Evolutionary conservation across 2,888 invertebrate genomes (phyloP).

Genomic region (Abrostola triplasia): DNA sequence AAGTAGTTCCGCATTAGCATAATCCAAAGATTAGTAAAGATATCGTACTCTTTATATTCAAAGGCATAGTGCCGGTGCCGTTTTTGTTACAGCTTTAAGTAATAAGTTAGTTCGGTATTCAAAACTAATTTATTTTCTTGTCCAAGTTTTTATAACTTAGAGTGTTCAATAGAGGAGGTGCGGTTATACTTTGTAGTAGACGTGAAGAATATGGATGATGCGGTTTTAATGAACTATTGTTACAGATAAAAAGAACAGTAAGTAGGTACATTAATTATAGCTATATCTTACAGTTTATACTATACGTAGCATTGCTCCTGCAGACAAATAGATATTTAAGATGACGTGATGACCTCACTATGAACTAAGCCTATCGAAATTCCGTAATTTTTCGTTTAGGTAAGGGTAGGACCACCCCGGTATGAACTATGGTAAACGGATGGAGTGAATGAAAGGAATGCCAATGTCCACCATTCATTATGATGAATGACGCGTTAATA

Average conservation of each 20-base stretch:
- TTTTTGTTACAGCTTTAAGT: slow-evolving; percentile 31
- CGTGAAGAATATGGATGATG: slow-evolving; percentile 3
- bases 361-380: too few species aligned
- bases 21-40: slow-evolving; percentile 66
- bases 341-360: too few species aligned
- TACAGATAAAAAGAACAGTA: too few species aligned
- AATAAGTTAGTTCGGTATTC: slow-evolving; percentile 35
- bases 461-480: slow-evolving; percentile 20
- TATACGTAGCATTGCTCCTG: too few species aligned
- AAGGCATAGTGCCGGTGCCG: slow-evolving; percentile 30
- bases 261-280: too few species aligned
- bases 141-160: slow-evolving; percentile 16
- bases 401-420: slow-evolving; percentile 5
- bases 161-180: slow-evolving; percentile 6
- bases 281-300: too few species aligned
- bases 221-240: background rate
- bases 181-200: background rate
- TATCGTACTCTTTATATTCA: slow-evolving; percentile 40
- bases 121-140: slow-evolving; percentile 26
- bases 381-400: slow-evolving; percentile 5
- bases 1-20: slow-evolving; percentile 70
- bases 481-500: slow-evolving; percentile 18
- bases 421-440: slow-evolving; percentile 6
- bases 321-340: background rate
- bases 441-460: slow-evolving; percentile 9